These are phyloP conservation scores for Apantesis nais DNA, from an alignment of 2,888 invertebrate species.

Conservation along the genomic window DNA sequence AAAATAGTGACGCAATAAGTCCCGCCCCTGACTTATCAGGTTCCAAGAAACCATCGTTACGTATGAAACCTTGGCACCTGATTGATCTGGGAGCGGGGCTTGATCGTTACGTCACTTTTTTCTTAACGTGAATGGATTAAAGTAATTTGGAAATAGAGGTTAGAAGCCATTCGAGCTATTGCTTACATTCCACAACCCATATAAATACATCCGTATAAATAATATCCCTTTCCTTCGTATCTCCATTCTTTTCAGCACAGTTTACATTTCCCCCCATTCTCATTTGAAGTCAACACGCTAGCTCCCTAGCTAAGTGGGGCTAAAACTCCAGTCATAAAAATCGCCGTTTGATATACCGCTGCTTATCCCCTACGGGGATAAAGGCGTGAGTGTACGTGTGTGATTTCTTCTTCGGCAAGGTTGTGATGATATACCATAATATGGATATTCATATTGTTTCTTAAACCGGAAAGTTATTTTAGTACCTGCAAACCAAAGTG, in stretches of 20 bases:
- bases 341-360: not conserved
- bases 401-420: not conserved
- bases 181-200: not conserved
- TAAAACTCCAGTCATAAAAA: not conserved
- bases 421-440: not conserved
- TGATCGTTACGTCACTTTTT: not conserved
- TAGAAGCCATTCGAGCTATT: not conserved
- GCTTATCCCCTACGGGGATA: not conserved
- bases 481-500: constrained; percentile 11
- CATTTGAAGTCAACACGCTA: not conserved
- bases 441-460: not conserved
- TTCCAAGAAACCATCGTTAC: no score
- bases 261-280: not conserved
- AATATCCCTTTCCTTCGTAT: not conserved
- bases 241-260: not conserved
- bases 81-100: not conserved
- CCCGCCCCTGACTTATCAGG: not conserved
- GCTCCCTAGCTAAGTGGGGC: not conserved
- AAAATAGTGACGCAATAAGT: not conserved
- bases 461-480: not conserved
- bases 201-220: no score
- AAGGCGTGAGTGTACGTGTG: constrained; percentile 1
- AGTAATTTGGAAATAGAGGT: constrained; percentile 10
- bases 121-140: not conserved
- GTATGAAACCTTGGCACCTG: no score